Evolutionary conservation across 2,888 invertebrate species (phyloP).

Genomic region (Buathra laborator): DNA sequence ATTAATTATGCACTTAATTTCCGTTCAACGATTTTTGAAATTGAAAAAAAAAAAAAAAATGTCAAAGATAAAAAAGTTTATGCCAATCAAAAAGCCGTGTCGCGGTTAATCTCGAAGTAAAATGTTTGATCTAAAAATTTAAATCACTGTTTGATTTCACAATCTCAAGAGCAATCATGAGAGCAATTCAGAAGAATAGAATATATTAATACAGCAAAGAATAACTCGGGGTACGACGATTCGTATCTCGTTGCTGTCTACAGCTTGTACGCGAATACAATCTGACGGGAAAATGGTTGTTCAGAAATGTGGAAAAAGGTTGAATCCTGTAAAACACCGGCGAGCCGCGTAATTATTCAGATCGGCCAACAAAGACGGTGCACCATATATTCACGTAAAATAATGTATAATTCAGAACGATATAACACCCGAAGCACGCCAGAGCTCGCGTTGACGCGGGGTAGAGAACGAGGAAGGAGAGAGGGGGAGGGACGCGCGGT

Average conservation of each 20-base stretch:
- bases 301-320: conserved; percentile 61
- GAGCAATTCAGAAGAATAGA: neutral
- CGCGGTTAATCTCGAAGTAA: too few relatives aligned
- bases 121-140: too few relatives aligned
- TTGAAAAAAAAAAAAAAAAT: too few relatives aligned
- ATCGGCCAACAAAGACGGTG: conserved; percentile 68
- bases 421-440: conserved; percentile 64
- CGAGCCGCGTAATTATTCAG: conserved; percentile 73
- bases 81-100: too few relatives aligned
- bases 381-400: conserved; percentile 67
- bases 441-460: conserved; percentile 15
- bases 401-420: conserved; percentile 74
- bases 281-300: conserved; percentile 55
- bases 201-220: conserved; percentile 1
- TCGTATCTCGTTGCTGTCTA: conserved; percentile 31
- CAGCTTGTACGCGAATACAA: conserved; percentile 31
- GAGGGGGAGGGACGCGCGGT: conserved; percentile 32
- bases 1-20: too few relatives aligned
- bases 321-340: conserved; percentile 54
- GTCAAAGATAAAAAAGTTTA: too few relatives aligned
- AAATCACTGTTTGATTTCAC: neutral
- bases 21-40: too few relatives aligned
- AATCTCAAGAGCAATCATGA: neutral
- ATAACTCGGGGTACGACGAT: conserved; percentile 34
- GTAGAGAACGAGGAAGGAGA: neutral